A percentile compares a stretch with the other conserved stretches of the same genome.
phyloP scores from a whole-genome alignment of 2,888 invertebrate genomes.

The Phragmatobia fuliginosa region DNA sequence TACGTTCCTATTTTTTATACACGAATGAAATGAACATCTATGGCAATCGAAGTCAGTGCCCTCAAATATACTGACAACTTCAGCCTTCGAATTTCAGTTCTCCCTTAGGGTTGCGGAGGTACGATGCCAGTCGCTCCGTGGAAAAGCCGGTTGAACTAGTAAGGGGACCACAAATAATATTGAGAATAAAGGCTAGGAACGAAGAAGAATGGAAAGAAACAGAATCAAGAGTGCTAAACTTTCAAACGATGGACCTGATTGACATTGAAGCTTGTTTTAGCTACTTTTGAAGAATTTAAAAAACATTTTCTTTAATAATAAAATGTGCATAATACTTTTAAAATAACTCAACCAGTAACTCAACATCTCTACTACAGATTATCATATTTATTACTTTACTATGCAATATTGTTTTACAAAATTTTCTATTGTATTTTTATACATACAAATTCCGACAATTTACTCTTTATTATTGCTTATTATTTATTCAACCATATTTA shows the following conservation, averaged over 20 bases:
- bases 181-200: too few relatives aligned
- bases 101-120: too few relatives aligned
- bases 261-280: neutral
- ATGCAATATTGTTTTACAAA: neutral
- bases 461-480: slow-evolving; percentile 21
- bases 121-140: too few relatives aligned
- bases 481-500: slow-evolving; percentile 19
- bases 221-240: neutral
- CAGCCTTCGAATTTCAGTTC: too few relatives aligned
- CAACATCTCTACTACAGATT: neutral
- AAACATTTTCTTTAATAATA: neutral
- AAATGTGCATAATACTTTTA: neutral
- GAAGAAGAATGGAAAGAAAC: neutral
- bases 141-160: too few relatives aligned
- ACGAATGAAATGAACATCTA: neutral
- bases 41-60: too few relatives aligned
- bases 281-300: neutral
- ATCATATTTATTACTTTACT: neutral
- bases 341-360: neutral
- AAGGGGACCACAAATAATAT: too few relatives aligned
- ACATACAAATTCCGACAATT: slow-evolving; percentile 20
- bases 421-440: neutral
- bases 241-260: neutral
- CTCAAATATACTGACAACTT: too few relatives aligned
- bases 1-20: neutral